phyloP scores from a whole-genome alignment of 35 echinoderm and acorn worm species.

The Heliocidaris erythrogramma region DNA sequence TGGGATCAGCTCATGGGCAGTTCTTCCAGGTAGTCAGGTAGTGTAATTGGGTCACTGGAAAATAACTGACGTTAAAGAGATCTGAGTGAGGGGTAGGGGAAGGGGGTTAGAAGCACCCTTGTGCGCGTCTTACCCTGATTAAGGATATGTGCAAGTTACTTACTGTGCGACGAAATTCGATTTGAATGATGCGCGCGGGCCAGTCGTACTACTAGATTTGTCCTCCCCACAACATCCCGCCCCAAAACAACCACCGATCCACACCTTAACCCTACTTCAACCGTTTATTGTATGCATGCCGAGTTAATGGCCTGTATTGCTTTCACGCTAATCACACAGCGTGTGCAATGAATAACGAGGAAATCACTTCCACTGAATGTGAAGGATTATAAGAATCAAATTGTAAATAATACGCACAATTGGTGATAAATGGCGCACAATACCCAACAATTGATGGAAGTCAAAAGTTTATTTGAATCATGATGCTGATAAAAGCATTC shows the following conservation, averaged over 20 bases:
- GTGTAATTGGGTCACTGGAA: neutral
- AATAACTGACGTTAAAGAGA: neutral
- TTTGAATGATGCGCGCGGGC: too few relatives aligned
- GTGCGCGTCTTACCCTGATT: neutral
- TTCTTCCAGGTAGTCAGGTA: neutral
- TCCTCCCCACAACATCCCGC: too few relatives aligned
- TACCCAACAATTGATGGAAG: neutral
- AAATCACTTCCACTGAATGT: neutral
- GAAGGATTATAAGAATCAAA: neutral
- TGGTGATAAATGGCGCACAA: neutral
- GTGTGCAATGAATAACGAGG: neutral
- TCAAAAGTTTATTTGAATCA: neutral
- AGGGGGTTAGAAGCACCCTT: neutral
- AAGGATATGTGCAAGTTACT: neutral
- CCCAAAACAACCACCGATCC: neutral
- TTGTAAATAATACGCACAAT: neutral
- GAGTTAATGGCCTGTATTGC: neutral
- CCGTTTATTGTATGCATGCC: neutral
- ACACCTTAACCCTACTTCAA: neutral
- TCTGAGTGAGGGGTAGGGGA: neutral
- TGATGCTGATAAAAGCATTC: neutral
- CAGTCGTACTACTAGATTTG: too few relatives aligned
- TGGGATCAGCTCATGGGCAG: neutral
- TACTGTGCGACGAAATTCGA: neutral
- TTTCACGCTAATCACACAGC: neutral